A percentile compares a stretch with the other conserved stretches of the same genome.
These are phyloP conservation scores for Anhinga rufa DNA, from an alignment of 2,113 vertebrate genomes.

Conservation along the genomic window DNA sequence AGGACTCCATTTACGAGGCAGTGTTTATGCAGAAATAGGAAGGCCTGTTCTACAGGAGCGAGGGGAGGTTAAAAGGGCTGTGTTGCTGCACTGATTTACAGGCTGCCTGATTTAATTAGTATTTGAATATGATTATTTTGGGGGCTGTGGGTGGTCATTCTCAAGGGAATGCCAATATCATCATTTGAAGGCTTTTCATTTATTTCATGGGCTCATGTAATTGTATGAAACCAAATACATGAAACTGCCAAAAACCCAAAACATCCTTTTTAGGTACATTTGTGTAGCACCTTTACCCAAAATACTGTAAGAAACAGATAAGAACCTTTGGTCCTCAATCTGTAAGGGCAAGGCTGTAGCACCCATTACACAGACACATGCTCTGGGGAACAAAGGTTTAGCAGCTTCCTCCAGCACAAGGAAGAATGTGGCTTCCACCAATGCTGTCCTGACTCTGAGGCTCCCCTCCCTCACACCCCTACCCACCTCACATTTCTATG, in stretches of 20 bases:
- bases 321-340: background rate
- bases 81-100: conserved; percentile 35
- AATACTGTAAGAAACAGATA: background rate
- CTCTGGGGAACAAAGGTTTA: background rate
- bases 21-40: conserved; percentile 2
- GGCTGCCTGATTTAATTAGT: conserved; percentile 21
- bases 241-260: background rate
- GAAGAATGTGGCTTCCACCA: background rate
- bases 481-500: background rate
- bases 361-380: background rate
- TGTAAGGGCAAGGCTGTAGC: background rate
- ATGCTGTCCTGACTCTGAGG: background rate
- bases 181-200: background rate
- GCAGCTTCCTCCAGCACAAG: background rate
- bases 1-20: background rate
- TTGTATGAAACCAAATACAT: background rate
- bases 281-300: background rate
- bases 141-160: conserved; percentile 35
- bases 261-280: background rate
- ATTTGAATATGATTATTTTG: conserved; percentile 29
- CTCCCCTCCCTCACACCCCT: background rate
- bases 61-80: background rate
- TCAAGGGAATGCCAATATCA: background rate
- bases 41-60: background rate
- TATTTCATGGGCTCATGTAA: background rate